A percentile compares a stretch with the other conserved stretches of the same genome.
These are phyloP conservation scores for Arnoldichthys spilopterus DNA, from an alignment of 2,797 vertebrate species.

Conservation along the genomic window DNA sequence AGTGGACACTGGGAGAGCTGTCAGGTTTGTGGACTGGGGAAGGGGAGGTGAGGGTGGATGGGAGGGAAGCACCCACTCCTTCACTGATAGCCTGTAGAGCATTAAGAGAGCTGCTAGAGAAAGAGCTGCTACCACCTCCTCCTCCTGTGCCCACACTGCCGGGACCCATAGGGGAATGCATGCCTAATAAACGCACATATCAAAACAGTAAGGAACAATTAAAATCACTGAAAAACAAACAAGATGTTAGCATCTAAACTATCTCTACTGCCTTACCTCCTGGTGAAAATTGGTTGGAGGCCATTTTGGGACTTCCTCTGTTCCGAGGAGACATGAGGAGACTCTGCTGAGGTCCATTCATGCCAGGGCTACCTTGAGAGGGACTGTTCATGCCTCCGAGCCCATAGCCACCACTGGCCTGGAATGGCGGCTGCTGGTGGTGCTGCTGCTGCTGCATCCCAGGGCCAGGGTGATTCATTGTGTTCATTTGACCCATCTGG, in stretches of 20 bases:
- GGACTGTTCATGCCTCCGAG: slow-evolving; percentile 88
- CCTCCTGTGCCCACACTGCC: slow-evolving; percentile 77
- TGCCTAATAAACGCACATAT: slow-evolving; percentile 72
- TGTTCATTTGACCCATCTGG: slow-evolving; percentile 72
- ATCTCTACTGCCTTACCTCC: slow-evolving; percentile 80
- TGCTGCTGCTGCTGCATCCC: slow-evolving; percentile 72
- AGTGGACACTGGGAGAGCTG: slow-evolving; percentile 87
- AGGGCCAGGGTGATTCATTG: slow-evolving; percentile 66
- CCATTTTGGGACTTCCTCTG: slow-evolving; percentile 93
- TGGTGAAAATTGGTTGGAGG: slow-evolving; percentile 92
- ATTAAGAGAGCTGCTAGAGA: slow-evolving; percentile 96
- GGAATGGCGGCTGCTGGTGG: slow-evolving; percentile 81
- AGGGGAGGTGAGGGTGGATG: slow-evolving; percentile 91
- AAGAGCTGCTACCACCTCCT: slow-evolving; percentile 78
- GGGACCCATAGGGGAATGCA: slow-evolving; percentile 92
- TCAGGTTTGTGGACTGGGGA: slow-evolving; percentile 83
- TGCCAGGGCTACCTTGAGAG: slow-evolving; percentile 87
- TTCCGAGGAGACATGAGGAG: slow-evolving; percentile 92
- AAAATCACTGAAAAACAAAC: background rate
- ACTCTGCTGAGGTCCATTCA: slow-evolving; percentile 84
- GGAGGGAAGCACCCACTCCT: slow-evolving; percentile 91
- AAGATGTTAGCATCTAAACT: background rate
- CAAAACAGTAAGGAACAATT: background rate
- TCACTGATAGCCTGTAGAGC: slow-evolving; percentile 98
- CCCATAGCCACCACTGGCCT: slow-evolving; percentile 81